These are phyloP conservation scores for Lathronympha strigana DNA, from an alignment of 2,888 invertebrate genomes.

Conservation along the genomic window DNA sequence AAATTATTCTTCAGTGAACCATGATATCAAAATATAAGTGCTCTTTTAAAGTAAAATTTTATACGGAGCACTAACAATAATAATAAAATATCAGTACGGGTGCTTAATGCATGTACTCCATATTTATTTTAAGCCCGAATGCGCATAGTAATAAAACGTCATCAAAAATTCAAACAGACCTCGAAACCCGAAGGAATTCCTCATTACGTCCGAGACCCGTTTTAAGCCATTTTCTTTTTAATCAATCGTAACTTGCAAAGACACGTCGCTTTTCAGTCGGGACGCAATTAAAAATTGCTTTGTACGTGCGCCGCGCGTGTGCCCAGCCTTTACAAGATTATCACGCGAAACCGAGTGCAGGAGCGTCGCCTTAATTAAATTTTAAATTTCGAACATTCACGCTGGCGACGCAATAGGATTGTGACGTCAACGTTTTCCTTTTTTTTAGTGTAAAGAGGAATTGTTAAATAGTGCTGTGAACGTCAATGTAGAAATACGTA, in stretches of 20 bases:
- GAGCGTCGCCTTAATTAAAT: slow-evolving; percentile 69
- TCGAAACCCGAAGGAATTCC: slow-evolving; percentile 46
- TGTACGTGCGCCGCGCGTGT: slow-evolving; percentile 64
- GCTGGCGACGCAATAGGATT: slow-evolving; percentile 56
- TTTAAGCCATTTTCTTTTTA: slow-evolving; percentile 62
- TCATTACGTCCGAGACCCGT: slow-evolving; percentile 43
- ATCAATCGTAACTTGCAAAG: slow-evolving; percentile 74
- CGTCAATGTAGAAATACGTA: too few species aligned
- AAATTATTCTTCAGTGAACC: too few species aligned
- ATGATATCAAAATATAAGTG: too few species aligned
- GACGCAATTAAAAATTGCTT: slow-evolving; percentile 79
- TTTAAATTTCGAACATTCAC: slow-evolving; percentile 71
- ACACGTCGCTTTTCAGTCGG: slow-evolving; percentile 62
- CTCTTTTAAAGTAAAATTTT: too few species aligned
- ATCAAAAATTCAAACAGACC: slow-evolving; percentile 44
- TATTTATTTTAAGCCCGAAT: too few species aligned
- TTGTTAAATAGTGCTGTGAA: slow-evolving; percentile 7
- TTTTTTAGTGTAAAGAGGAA: slow-evolving; percentile 42
- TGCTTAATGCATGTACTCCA: too few species aligned
- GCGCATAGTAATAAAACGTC: slow-evolving; percentile 42
- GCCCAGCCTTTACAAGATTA: slow-evolving; percentile 69
- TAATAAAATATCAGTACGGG: too few species aligned
- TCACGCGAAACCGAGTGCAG: slow-evolving; percentile 64
- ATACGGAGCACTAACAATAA: too few species aligned
- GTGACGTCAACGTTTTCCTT: slow-evolving; percentile 50